Evolutionary conservation across 92 coral and sea anemone species (phyloP), one percentile per base, ranked within the genome.

Genomic region (Muricea muricata): DNA sequence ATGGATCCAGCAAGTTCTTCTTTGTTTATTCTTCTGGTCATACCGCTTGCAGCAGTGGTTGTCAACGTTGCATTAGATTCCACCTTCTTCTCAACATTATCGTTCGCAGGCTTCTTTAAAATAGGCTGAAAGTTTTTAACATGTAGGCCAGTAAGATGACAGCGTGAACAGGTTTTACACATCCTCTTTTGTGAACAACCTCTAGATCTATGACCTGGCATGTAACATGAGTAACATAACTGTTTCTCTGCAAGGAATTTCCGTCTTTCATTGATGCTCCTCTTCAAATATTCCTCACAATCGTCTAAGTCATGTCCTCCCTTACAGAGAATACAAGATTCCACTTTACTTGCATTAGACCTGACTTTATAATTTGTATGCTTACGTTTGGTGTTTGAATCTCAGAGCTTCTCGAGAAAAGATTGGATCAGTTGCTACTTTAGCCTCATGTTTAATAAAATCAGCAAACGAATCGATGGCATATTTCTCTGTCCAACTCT

Each of bases 351-450:
- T 63, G 29, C 82, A 10, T 73, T 80, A 31, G 23, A 67, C 8
- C 33, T 65, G 6, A 65, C 72, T 26, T 63, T 63, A 63, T 63
- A 63, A 63, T n/a, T n/a, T 63, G 71, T 3, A 8, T 34, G 41
- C 33, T 23, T 65, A 3, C 41, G 72, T 29, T 65, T 65, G 72
- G 24, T 65, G 26, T 79, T 76, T 32, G 37, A 80, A 45, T 58
- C 78, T 73, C 20, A 75, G 68, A 7, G 87, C 88, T 58, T 86
- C 88, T 65, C 88, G 73, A 31, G 87, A 89, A 32, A 89, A 89
- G 20, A 75, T 86, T 30, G 88, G 82, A 63, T 90, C 91, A 1
- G 87, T 81, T 1, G 89, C 87, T 21, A 90, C 86, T 26, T 84
- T 83, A 23, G 85, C 90, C 60, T 89, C 90, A 9, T 47, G 60